Base-by-base conservation (phyloP, 2,113 vertebrate species). In the Erythrocebus patas region DNA sequence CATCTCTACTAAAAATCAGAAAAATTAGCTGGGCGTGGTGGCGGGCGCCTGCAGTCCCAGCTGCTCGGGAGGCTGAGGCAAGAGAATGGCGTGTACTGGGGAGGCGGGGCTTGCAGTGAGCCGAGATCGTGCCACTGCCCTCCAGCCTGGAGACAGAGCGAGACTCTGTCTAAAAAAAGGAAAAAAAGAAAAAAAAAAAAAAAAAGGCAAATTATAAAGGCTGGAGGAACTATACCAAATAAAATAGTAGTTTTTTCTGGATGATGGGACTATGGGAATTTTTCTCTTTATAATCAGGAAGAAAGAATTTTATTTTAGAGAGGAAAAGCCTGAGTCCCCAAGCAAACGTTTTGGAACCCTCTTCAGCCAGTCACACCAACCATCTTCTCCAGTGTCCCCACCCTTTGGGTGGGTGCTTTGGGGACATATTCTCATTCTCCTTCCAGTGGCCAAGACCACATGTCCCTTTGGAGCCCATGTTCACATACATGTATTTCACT, bases 251-350 rank as follows among this genome's bases (percentile, higher is more conserved):
- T 85, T 86, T 61, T 59, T 92, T 73, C 52, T 43, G 6, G 45
- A 43, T 75, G 52, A 25, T 18, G 22, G 45, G 35, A 57, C 27
- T 18, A 8, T 68, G 57, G 57, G 35, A 43, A 23, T 38, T 73
- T 89, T 70, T 35, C 61, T 70, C 17, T 94, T 92, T 91, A 94
- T 72, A 92, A 61, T 70, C 35, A 89, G 18, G n/a, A 92, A 17
- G 61, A 70, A 92, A 55, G 0, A 23, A 43, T 68, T 96, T 96
- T 43, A 48, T 43, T 83, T 92, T 43, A 73, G 66, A 92, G 87
- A 40, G 52, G 43, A 73, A 91, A 86, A 91, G 23, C n/a, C 3
- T 23, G 8, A 59, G 25, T 38, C 45, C 79, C 61, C 20, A 91
- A 48, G 7, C 18, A 76, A 82, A 91, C 27, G 6, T 30, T 57